Conservation (phyloP, 2,113 vertebrate genomes). For the Coptodon bakossiorum region DNA sequence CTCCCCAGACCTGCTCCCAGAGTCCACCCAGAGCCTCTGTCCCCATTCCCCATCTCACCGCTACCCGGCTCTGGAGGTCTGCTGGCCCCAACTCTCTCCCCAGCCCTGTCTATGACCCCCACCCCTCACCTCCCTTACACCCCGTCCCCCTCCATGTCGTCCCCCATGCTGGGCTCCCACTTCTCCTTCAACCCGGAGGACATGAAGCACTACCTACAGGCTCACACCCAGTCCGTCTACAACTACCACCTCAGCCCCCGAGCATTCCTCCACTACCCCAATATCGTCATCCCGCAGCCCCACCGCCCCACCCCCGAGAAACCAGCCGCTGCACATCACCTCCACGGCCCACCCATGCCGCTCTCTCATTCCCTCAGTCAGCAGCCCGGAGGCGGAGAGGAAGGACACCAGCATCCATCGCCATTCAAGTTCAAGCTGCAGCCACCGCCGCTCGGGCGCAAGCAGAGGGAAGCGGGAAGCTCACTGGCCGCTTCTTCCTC, state of each 20-base stretch:
- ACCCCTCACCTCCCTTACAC: slow-evolving; percentile 83
- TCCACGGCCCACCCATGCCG: slow-evolving; percentile 53
- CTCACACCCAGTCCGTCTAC: slow-evolving; percentile 88
- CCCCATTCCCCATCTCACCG: slow-evolving; percentile 84
- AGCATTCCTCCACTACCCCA: slow-evolving; percentile 89
- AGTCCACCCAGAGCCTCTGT: slow-evolving; percentile 80
- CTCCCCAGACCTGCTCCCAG: slow-evolving; percentile 67
- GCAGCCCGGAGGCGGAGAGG: slow-evolving; percentile 57
- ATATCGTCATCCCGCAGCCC: slow-evolving; percentile 85
- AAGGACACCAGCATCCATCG: slow-evolving; percentile 62
- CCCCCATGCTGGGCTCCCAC: slow-evolving; percentile 84
- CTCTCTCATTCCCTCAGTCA: slow-evolving; percentile 53
- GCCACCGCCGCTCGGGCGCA: slow-evolving; percentile 82
- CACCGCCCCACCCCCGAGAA: slow-evolving; percentile 75
- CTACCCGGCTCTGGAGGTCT: slow-evolving; percentile 76
- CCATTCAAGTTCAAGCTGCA: slow-evolving; percentile 92
- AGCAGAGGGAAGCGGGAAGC: slow-evolving; percentile 72
- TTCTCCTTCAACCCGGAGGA: slow-evolving; percentile 92
- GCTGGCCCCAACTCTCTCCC: slow-evolving; percentile 79
- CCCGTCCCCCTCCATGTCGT: slow-evolving; percentile 83
- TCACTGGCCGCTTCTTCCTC: slow-evolving; percentile 23
- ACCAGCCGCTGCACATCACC: slow-evolving; percentile 40
- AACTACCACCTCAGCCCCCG: slow-evolving; percentile 94
- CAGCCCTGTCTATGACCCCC: slow-evolving; percentile 84
- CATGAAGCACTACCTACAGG: slow-evolving; percentile 94